phyloP scores from a whole-genome alignment of 1,140 invertebrate genomes.

The Drosophila nigromelanica region DNA sequence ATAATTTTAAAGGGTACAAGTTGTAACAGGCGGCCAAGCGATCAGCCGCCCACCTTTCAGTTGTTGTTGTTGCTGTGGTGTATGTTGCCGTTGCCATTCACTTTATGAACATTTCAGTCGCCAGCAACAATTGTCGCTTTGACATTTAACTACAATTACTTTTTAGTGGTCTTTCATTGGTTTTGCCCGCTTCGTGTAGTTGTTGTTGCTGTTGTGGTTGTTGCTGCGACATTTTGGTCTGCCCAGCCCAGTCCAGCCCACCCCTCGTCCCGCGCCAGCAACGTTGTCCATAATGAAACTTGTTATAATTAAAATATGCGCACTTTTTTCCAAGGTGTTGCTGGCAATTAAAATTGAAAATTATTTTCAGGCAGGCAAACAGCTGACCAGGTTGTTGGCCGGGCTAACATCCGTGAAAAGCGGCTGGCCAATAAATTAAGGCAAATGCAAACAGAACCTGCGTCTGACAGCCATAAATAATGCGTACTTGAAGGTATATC shows the following conservation, averaged over 20 bases:
- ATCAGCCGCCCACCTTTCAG: slow-evolving; percentile 18
- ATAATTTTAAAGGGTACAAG: too few relatives aligned
- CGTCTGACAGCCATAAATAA: slow-evolving; percentile 17
- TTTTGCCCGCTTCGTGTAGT: slow-evolving; percentile 24
- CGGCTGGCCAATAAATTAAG: slow-evolving; percentile 25
- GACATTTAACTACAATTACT: slow-evolving; percentile 80
- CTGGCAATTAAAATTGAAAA: slow-evolving; percentile 56
- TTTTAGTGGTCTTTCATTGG: slow-evolving; percentile 73
- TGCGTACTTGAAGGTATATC: slow-evolving; percentile 16
- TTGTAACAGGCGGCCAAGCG: slow-evolving; percentile 10
- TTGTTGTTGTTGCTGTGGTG: slow-evolving; percentile 29
- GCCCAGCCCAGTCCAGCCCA: background rate
- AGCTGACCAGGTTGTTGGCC: slow-evolving; percentile 12
- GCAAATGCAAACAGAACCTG: slow-evolving; percentile 7
- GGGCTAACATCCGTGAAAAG: background rate
- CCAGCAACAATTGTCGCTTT: slow-evolving; percentile 74
- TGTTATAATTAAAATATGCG: slow-evolving; percentile 79
- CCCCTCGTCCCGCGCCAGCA: background rate
- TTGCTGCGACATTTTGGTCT: slow-evolving; percentile 40
- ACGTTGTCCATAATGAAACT: slow-evolving; percentile 64
- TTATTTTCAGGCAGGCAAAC: slow-evolving; percentile 9
- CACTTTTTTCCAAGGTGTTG: slow-evolving; percentile 58
- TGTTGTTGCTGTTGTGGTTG: slow-evolving; percentile 7
- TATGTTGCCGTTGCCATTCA: slow-evolving; percentile 58
- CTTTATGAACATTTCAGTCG: slow-evolving; percentile 59